Conservation (phyloP, 2,113 vertebrate genomes). For the Turdus rufiventris region DNA sequence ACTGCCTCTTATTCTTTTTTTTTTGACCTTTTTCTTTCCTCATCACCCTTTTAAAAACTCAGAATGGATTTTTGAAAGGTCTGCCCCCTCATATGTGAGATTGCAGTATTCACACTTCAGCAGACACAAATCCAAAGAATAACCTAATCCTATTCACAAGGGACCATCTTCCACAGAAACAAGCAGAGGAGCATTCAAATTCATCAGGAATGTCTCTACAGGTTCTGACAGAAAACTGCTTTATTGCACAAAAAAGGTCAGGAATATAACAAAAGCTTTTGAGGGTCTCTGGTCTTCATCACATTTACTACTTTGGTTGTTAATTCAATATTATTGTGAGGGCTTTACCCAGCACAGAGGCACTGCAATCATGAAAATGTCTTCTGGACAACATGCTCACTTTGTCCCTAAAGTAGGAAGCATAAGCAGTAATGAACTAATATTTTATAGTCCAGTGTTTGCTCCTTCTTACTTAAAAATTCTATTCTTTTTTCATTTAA, state of each 20-base stretch:
- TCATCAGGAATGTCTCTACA: not conserved
- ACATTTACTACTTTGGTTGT: conserved; percentile 40
- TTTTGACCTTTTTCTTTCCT: not conserved
- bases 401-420: not conserved
- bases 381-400: not conserved
- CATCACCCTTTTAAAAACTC: not conserved
- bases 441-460: not conserved
- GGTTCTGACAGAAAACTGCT: not conserved
- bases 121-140: not conserved
- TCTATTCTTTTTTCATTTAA: not conserved
- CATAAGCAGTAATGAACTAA: not conserved
- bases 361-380: not conserved
- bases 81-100: not conserved
- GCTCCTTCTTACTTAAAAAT: not conserved
- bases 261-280: conserved; percentile 5
- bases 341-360: not conserved
- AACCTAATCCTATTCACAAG: not conserved
- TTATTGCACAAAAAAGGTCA: conserved; percentile 13
- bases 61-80: not conserved
- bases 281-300: conserved; percentile 9
- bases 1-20: not conserved
- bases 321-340: conserved; percentile 52
- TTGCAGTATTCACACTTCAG: not conserved
- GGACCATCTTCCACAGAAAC: not conserved
- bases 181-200: not conserved